Evolutionary conservation across 2,888 invertebrate genomes (phyloP).

Genomic region (Polydrusus cervinus): DNA sequence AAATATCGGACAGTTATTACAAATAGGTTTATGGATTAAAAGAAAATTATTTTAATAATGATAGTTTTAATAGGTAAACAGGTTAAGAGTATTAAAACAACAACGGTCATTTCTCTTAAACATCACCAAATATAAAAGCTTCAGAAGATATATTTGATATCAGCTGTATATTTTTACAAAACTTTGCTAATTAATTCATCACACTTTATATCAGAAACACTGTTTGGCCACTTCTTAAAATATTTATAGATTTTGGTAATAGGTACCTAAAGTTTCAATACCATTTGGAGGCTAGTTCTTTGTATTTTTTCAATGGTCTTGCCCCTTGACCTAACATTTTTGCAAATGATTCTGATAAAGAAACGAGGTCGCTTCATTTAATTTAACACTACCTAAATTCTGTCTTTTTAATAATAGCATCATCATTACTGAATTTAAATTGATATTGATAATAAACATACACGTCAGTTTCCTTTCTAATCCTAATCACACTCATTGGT

Average conservation of each 20-base stretch:
- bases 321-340: not conserved
- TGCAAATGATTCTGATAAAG: not conserved
- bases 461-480: not conserved
- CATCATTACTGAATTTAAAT: not conserved
- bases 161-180: too few species aligned
- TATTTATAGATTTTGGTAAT: not conserved
- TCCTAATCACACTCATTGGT: not conserved
- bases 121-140: too few species aligned
- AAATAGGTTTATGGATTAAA: too few species aligned
- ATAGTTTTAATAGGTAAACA: too few species aligned
- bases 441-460: not conserved
- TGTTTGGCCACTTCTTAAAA: too few species aligned
- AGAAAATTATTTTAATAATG: too few species aligned
- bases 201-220: too few species aligned
- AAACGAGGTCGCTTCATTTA: not conserved
- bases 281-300: not conserved
- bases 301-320: not conserved
- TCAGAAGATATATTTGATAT: too few species aligned
- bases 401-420: slow-evolving; percentile 2
- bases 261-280: not conserved
- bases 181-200: too few species aligned
- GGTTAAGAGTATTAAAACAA: too few species aligned
- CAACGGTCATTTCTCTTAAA: too few species aligned
- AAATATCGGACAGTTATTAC: too few species aligned
- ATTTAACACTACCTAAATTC: slow-evolving; percentile 1